Conservation (phyloP, 2,888 invertebrate genomes). For the Acronicta aceris region DNA sequence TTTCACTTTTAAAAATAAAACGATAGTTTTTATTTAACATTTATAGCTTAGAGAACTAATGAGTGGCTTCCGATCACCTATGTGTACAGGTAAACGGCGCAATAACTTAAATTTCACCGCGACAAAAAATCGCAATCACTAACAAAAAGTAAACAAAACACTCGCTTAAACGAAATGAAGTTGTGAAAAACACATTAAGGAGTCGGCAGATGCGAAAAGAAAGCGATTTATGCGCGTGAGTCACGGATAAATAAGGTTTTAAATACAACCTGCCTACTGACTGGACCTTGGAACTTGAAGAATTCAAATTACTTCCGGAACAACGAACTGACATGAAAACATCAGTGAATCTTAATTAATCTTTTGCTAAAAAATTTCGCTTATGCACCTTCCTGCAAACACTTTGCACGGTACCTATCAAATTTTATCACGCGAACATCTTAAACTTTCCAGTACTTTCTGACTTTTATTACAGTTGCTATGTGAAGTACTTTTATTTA, state of each 20-base stretch:
- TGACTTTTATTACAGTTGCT: too few species aligned
- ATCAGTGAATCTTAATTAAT: constrained; percentile 7
- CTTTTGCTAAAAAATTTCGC: background rate
- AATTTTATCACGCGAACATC: too few species aligned
- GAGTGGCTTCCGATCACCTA: background rate
- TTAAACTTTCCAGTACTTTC: too few species aligned
- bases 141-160: constrained; percentile 1
- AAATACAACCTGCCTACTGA: constrained; percentile 45
- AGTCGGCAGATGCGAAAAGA: constrained; percentile 59
- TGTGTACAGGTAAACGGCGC: background rate
- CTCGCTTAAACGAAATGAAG: constrained; percentile 26
- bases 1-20: too few species aligned
- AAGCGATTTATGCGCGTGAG: constrained; percentile 64
- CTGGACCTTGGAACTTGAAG: constrained; percentile 51
- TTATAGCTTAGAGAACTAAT: too few species aligned
- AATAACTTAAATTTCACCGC: background rate
- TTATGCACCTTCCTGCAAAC: background rate
- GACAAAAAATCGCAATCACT: background rate
- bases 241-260: constrained; percentile 58
- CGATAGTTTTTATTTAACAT: too few species aligned
- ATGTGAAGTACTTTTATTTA: too few species aligned
- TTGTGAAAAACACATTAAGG: constrained; percentile 31
- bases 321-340: constrained; percentile 22
- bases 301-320: constrained; percentile 69
- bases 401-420: too few species aligned